Conservation (phyloP, 2,113 vertebrate genomes). For the Eurypyga helias region DNA sequence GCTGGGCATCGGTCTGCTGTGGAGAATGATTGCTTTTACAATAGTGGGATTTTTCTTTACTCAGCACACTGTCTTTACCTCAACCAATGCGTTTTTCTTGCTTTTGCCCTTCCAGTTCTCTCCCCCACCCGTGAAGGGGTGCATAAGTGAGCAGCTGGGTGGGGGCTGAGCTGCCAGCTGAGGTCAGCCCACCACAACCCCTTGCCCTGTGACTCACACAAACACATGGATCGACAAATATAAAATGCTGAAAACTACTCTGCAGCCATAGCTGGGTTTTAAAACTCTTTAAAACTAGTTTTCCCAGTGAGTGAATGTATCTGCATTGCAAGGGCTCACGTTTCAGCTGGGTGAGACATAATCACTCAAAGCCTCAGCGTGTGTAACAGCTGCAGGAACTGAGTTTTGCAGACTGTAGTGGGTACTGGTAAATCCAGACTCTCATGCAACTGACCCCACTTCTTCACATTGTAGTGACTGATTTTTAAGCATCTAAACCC, state of each 20-base stretch:
- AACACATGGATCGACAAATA: not conserved
- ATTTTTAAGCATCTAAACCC: not conserved
- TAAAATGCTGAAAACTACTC: rapidly evolving
- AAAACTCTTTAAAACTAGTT: not conserved
- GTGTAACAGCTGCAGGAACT: not conserved
- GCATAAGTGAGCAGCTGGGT: rapidly evolving
- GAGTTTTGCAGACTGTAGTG: not conserved
- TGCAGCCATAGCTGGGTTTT: not conserved
- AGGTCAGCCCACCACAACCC: not conserved
- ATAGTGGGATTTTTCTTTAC: not conserved
- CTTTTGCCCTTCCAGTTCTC: not conserved
- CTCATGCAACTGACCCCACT: not conserved
- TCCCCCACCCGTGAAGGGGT: rapidly evolving
- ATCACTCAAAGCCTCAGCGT: too few species aligned
- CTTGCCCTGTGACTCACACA: not conserved
- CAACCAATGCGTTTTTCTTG: not conserved
- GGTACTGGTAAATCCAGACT: not conserved
- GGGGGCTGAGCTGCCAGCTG: rapidly evolving
- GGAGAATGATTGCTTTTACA: too few species aligned
- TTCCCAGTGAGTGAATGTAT: not conserved
- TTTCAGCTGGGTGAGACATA: not conserved
- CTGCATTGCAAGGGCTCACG: rapidly evolving
- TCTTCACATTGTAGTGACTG: not conserved
- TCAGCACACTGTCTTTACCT: not conserved
- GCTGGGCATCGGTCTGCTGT: not conserved